Evolutionary conservation across 2,797 vertebrate genomes (phyloP), one percentile per base, ranked within the genome.

Genomic region (Pristis pectinata): DNA sequence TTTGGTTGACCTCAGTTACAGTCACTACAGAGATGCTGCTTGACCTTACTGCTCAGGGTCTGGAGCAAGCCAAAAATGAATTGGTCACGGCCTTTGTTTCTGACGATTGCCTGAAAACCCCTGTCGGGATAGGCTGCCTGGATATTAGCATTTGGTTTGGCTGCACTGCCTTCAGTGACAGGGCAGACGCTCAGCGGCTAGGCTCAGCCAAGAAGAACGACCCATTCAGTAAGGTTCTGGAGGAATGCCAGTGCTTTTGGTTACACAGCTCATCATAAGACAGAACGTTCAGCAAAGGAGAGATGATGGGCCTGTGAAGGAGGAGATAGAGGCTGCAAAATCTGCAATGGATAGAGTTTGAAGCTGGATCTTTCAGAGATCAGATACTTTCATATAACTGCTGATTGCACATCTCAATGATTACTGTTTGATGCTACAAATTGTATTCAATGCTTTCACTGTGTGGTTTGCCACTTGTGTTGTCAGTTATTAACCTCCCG

Each of bases 191-290:
- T 87, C 53, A 59, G 30, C 0, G 87, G 34, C n/a, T 91, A 19
- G 59, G 87, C 59, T 64, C 87, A 91, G 87, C 17, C 59, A 91
- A 19, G n/a, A 91, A 64, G 87, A n/a, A 91, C 87, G n/a, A 34
- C 15, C 87, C 61, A 17, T 91, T 64, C 34, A 19, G 61, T 64
- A 7, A 41, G 87, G 59, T 3, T 41, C 59, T 41, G 59, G 87
- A 91, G 59, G 59, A 41, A n/a, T 64, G 87, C n/a, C 87, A 91
- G 59, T 61, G 34, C 34, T 61, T 87, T 64, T 37, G 87, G 59
- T 64, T 61, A 64, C 17, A 3, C 56, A 64, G 34, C 59, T 15
- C 56, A 64, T 22, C 87, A 8, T 9, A 64, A 37, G 87, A 6
- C 59, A 41, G n/a, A 59, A 91, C 91, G 64, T 91, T 64, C 59